Evolutionary conservation across 2,888 invertebrate genomes (phyloP), one percentile per base, ranked within the genome.

Genomic region (Allacma fusca): DNA sequence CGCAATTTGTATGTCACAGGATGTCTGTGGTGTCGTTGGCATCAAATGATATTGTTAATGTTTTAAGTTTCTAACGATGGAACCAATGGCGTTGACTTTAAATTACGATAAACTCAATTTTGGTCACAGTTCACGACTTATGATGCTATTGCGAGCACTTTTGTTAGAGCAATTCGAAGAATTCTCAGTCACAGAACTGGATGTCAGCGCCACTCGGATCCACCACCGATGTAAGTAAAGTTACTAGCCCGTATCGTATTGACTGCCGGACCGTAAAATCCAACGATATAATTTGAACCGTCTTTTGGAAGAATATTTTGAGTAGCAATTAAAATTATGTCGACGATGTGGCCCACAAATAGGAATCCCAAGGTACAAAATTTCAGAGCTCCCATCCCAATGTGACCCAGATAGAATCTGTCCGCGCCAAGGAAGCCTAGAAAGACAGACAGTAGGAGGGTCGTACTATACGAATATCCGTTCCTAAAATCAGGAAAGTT

Each of bases 381-480:
- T 68, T 81, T 81, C 34, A 81, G 70, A 16, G 76, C 74, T 16
- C 76, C 79, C 76, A 77, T 88, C 0, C 98, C 98, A 82, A 98
- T 91, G 87, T 98, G 98, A 34, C 99, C 99, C n/a, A 99, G 89
- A 86, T 99, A 99, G 88, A 99, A 98, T 79, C 99, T 89, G 87
- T 99, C 99, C 28, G 95, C 90, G 23, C 99, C 99, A 88, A 99
- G 96, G 95, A 98, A 97, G 34, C 99, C 99, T 77, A 98, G 89
- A 86, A 99, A 99, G 71, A 99, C 94, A 0, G 98, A 98, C 4
- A 99, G 89, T 44, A 98, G 88, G 65, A 99, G 88, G 0, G 98
- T 93, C 75, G 95, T 94, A 86, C 97, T 96, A 86, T 96, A 92
- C 1, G 94, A 93, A 86, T 97, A 96, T 24, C 97, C 97, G 90